phyloP scores from a whole-genome alignment of 2,888 invertebrate species.

The Tetropium fuscum region DNA sequence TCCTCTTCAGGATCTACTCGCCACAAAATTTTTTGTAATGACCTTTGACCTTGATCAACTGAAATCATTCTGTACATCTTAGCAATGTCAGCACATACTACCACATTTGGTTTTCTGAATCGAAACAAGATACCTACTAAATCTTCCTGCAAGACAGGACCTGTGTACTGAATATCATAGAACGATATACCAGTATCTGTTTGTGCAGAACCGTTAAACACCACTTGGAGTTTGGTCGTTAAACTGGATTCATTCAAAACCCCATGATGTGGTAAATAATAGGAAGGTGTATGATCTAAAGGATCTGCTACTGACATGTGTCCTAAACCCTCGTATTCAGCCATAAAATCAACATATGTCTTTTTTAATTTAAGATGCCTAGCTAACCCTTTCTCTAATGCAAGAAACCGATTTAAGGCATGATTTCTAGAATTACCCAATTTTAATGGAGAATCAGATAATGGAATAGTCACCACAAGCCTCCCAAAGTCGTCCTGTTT shows the following conservation, averaged over 20 bases:
- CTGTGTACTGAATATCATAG: background rate
- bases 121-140: background rate
- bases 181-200: background rate
- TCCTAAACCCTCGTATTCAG: constrained; percentile 27
- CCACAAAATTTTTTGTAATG: background rate
- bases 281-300: background rate
- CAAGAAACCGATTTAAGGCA: constrained; percentile 25
- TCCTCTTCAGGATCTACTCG: background rate
- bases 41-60: background rate
- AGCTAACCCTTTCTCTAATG: constrained; percentile 31
- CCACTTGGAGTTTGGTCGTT: background rate
- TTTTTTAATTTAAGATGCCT: constrained; percentile 26
- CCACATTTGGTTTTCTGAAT: background rate
- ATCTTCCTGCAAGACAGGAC: background rate
- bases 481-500: constrained; percentile 9
- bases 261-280: constrained; percentile 31
- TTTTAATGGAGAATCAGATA: constrained; percentile 19
- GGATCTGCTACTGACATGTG: constrained; percentile 23
- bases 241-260: constrained; percentile 14
- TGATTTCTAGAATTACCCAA: constrained; percentile 27
- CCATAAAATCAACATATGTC: constrained; percentile 36
- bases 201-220: background rate
- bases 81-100: background rate
- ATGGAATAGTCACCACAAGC: constrained; percentile 37
- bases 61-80: background rate